Evolutionary conservation across 2,797 vertebrate genomes (phyloP).

Genomic region (Chloroceryle inda): DNA sequence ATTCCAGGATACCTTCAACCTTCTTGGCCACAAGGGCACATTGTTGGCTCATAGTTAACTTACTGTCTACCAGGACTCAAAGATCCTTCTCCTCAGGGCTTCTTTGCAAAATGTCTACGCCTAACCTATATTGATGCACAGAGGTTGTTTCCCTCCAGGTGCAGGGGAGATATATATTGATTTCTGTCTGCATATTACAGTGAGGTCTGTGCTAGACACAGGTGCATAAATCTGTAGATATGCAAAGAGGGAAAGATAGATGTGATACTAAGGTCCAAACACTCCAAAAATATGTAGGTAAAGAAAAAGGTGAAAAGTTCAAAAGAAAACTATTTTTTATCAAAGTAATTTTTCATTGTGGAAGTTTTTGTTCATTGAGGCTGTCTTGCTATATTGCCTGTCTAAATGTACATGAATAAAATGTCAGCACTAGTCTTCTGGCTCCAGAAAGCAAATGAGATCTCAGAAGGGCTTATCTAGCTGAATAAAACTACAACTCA

Average conservation of each 20-base stretch:
- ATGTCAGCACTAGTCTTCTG: not conserved
- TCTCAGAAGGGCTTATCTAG: not conserved
- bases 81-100: not conserved
- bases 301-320: not conserved
- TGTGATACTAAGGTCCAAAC: not conserved
- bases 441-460: not conserved
- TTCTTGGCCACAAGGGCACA: too few species aligned
- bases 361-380: not conserved
- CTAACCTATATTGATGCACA: not conserved
- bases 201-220: not conserved
- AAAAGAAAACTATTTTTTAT: not conserved
- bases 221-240: not conserved
- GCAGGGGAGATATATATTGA: not conserved
- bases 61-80: too few species aligned
- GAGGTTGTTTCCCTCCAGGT: not conserved
- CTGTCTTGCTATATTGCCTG: not conserved
- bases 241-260: not conserved
- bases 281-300: not conserved
- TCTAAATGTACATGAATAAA: not conserved
- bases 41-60: too few species aligned
- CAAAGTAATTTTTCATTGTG: not conserved
- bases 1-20: too few species aligned
- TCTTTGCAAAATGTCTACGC: not conserved
- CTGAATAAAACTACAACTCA: not conserved
- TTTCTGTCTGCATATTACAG: not conserved